These are phyloP conservation scores for Platycercus adscitus DNA, from an alignment of 2,113 vertebrate species.

Conservation along the genomic window DNA sequence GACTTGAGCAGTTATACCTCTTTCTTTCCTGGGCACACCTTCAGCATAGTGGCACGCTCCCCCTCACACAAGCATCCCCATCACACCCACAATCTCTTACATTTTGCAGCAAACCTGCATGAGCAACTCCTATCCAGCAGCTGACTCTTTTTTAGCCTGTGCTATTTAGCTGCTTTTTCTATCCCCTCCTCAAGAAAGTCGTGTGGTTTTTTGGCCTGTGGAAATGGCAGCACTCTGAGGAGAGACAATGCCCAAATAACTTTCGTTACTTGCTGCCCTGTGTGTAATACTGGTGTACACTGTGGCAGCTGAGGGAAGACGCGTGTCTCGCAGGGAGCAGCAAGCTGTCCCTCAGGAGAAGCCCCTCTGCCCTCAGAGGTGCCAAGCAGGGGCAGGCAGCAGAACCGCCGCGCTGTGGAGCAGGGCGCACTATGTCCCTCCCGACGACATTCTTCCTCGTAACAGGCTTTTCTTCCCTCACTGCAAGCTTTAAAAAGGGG, in stretches of 20 bases:
- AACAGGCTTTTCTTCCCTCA: too few relatives aligned
- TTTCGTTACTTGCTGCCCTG: not conserved
- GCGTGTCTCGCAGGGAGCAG: not conserved
- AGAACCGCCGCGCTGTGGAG: not conserved
- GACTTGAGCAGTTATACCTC: not conserved
- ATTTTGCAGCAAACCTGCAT: not conserved
- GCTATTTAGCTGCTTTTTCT: not conserved
- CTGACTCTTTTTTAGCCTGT: not conserved
- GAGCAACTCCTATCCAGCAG: not conserved
- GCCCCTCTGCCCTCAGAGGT: not conserved
- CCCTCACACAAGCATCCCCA: not conserved
- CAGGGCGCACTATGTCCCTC: rapidly evolving
- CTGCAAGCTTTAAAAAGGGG: rapidly evolving
- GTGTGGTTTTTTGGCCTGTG: rapidly evolving
- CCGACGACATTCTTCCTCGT: not conserved
- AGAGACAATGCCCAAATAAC: too few relatives aligned
- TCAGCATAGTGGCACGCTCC: rapidly evolving
- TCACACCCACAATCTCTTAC: not conserved
- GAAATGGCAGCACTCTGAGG: not conserved
- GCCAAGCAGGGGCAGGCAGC: not conserved
- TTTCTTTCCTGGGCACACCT: not conserved
- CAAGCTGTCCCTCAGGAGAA: not conserved
- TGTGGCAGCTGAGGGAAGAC: not conserved
- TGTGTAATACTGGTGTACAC: not conserved
- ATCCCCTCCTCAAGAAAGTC: not conserved